Evolutionary conservation across 2,797 vertebrate genomes (phyloP).

Genomic region (Catostomus latipinnis): DNA sequence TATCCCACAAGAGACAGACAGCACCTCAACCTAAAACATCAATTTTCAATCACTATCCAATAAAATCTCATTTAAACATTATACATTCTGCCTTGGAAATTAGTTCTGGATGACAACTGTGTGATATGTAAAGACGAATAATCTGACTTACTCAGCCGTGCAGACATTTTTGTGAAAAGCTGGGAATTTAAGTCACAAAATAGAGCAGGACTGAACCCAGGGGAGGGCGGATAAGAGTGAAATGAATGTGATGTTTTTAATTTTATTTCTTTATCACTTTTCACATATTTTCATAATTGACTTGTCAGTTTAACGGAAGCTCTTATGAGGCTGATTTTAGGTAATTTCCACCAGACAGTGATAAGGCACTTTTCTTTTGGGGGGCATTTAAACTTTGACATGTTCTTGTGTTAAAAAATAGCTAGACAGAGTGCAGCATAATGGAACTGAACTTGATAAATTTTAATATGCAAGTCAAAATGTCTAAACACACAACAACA

Average conservation of each 20-base stretch:
- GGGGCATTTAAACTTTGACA: too few species aligned
- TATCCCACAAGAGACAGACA: slow-evolving; percentile 60
- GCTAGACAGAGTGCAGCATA: too few species aligned
- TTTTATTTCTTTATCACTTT: too few species aligned
- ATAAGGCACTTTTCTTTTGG: too few species aligned
- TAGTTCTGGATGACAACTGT: slow-evolving; percentile 78
- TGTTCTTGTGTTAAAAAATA: too few species aligned
- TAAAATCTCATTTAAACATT: slow-evolving; percentile 79
- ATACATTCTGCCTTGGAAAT: slow-evolving; percentile 74
- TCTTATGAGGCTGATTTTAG: too few species aligned
- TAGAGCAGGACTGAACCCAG: slow-evolving; percentile 37
- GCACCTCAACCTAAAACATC: slow-evolving; percentile 68
- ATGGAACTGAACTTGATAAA: too few species aligned
- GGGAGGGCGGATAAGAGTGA: slow-evolving; percentile 24
- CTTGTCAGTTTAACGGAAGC: too few species aligned
- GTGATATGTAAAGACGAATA: slow-evolving; percentile 71
- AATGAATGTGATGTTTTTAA: too few species aligned
- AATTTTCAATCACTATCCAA: slow-evolving; percentile 80
- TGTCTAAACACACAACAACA: neutral
- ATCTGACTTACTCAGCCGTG: slow-evolving; percentile 74
- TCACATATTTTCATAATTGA: too few species aligned
- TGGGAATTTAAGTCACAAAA: slow-evolving; percentile 67
- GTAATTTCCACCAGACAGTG: too few species aligned
- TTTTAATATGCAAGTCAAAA: too few species aligned
- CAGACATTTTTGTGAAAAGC: slow-evolving; percentile 78